phyloP scores from a whole-genome alignment of 37 sponge, comb jelly and placozoan species.

The Ianthella basta region DNA sequence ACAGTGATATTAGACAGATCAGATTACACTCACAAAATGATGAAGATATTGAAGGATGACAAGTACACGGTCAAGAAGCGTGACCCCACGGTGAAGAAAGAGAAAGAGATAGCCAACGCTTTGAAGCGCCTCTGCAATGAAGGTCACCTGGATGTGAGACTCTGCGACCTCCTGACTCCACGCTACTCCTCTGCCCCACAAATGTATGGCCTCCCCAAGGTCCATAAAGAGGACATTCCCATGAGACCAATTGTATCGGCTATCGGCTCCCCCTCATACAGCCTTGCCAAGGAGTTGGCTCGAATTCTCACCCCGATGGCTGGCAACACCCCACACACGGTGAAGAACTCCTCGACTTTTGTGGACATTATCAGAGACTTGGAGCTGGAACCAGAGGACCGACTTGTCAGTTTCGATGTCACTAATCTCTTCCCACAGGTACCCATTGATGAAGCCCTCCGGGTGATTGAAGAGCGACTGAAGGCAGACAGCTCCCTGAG shows the following conservation, averaged over 20 bases:
- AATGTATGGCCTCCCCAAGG: conserved; percentile 13
- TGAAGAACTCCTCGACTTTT: background rate
- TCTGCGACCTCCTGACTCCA: no score
- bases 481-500: background rate
- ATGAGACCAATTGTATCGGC: background rate
- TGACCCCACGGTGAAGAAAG: no score
- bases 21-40: no score
- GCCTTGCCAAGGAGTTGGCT: background rate
- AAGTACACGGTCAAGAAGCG: no score
- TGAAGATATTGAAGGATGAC: no score
- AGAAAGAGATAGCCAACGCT: no score
- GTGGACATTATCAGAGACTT: background rate
- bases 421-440: background rate
- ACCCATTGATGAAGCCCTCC: background rate
- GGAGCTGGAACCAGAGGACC: background rate
- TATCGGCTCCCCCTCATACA: background rate
- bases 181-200: background rate
- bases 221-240: background rate
- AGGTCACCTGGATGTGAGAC: no score
- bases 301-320: background rate
- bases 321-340: background rate
- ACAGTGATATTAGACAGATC: no score
- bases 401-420: background rate
- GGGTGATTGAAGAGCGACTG: background rate
- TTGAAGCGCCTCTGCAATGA: no score